Percentiles rank a stretch among this genome's conserved stretches.
Evolutionary conservation across 64 coral and sea anemone species (phyloP).

Genomic region (Montipora sp.): DNA sequence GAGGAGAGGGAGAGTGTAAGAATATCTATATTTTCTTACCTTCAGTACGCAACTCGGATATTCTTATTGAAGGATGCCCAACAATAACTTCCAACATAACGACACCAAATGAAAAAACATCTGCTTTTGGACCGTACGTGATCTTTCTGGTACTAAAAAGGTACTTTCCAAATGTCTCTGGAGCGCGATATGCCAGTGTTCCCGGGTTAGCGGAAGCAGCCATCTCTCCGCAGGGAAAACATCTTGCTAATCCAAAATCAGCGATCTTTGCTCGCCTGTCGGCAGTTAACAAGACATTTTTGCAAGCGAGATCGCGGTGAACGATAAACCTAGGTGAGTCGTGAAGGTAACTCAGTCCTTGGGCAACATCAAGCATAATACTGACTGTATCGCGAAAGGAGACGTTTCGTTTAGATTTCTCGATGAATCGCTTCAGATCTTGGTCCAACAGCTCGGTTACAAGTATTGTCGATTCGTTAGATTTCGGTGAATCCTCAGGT

Average conservation of each 20-base stretch:
- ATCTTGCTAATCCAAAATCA: constrained; percentile 80
- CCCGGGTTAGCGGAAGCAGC: constrained; percentile 47
- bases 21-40: constrained; percentile 24
- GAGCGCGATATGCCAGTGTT: constrained; percentile 31
- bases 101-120: constrained; percentile 77
- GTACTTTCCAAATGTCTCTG: constrained; percentile 51
- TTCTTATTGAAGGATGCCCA: constrained; percentile 31
- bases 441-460: constrained; percentile 82
- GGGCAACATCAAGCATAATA: constrained; percentile 82
- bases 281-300: constrained; percentile 72
- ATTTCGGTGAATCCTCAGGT: not conserved
- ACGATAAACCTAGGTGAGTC: constrained; percentile 22
- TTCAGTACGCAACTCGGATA: constrained; percentile 40
- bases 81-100: constrained; percentile 68
- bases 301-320: constrained; percentile 78
- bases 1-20: too few species aligned
- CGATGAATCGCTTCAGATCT: constrained; percentile 64
- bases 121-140: constrained; percentile 53
- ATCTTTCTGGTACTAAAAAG: not conserved
- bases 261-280: constrained; percentile 74
- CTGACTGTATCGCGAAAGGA: constrained; percentile 63
- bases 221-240: constrained; percentile 44
- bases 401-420: constrained; percentile 37
- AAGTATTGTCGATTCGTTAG: constrained; percentile 49
- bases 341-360: constrained; percentile 85